Conservation (phyloP, 2,888 invertebrate species). For the Acrocera orbiculus region DNA sequence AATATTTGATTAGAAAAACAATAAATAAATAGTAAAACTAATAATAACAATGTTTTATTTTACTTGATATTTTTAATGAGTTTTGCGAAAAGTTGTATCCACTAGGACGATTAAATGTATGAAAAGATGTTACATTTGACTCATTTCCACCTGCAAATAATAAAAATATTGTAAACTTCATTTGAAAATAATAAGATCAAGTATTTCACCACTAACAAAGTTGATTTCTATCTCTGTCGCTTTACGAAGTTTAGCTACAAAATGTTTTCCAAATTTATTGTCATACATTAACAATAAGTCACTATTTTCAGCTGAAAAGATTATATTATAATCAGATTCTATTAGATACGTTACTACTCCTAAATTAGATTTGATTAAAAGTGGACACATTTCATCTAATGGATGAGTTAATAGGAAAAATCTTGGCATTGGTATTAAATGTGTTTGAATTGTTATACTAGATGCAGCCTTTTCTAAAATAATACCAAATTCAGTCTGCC, state of each 20-base stretch:
- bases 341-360: conserved; percentile 41
- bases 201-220: conserved; percentile 34
- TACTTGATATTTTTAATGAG: conserved; percentile 18
- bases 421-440: conserved; percentile 44
- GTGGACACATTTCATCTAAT: conserved; percentile 75
- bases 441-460: conserved; percentile 22
- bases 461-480: conserved; percentile 55
- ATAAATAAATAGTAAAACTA: too few species aligned
- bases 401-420: conserved; percentile 80
- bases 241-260: conserved; percentile 63
- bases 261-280: conserved; percentile 56
- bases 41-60: too few species aligned
- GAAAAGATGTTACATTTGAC: conserved; percentile 1
- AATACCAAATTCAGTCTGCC: conserved; percentile 73
- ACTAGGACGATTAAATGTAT: conserved; percentile 11
- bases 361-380: conserved; percentile 49
- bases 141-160: conserved; percentile 7
- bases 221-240: conserved; percentile 55
- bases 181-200: conserved; percentile 11
- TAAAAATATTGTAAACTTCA: neutral
- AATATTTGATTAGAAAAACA: too few species aligned
- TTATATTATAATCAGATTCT: conserved; percentile 43
- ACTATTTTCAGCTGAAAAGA: conserved; percentile 58
- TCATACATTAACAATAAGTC: conserved; percentile 72
- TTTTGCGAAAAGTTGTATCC: conserved; percentile 19